Evolutionary conservation across 1,140 invertebrate genomes (phyloP).

Genomic region (Camponotus pennsylvanicus): DNA sequence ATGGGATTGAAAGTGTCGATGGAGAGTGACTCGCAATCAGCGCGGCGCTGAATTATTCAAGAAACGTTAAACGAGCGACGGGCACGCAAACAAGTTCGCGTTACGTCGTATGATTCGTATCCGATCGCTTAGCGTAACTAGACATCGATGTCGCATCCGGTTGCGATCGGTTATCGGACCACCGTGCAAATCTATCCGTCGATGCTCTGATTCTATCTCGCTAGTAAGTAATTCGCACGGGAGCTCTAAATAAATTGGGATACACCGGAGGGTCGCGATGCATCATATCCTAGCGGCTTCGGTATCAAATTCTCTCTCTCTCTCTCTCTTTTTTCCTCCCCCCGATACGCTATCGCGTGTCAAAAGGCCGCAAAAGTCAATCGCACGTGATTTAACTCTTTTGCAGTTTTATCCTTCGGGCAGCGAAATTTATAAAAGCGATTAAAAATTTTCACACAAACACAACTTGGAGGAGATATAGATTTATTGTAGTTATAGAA

Average conservation of each 20-base stretch:
- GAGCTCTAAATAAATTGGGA: conserved; percentile 66
- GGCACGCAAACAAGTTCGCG: background rate
- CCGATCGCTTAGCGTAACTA: background rate
- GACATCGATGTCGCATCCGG: conserved; percentile 20
- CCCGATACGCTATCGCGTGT: background rate
- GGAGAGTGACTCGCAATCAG: background rate
- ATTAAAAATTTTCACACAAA: no score
- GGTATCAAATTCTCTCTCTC: background rate
- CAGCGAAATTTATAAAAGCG: background rate
- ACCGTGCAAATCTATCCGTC: conserved; percentile 72
- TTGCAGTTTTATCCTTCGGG: background rate
- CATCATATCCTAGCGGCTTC: conserved; percentile 46
- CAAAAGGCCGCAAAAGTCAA: conserved; percentile 4
- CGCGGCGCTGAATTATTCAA: conserved; percentile 17
- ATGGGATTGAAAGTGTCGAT: background rate
- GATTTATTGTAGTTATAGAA: background rate
- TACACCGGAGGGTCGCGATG: conserved; percentile 48
- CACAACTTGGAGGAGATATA: background rate
- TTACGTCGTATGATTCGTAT: background rate
- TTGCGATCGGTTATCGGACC: conserved; percentile 22
- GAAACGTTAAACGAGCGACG: conserved; percentile 12
- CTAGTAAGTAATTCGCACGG: conserved; percentile 65
- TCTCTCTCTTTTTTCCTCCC: no score
- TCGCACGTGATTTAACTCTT: background rate
- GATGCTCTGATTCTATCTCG: conserved; percentile 70